Base-by-base conservation (phyloP, 2,888 invertebrate genomes). In the Tuta absoluta region DNA sequence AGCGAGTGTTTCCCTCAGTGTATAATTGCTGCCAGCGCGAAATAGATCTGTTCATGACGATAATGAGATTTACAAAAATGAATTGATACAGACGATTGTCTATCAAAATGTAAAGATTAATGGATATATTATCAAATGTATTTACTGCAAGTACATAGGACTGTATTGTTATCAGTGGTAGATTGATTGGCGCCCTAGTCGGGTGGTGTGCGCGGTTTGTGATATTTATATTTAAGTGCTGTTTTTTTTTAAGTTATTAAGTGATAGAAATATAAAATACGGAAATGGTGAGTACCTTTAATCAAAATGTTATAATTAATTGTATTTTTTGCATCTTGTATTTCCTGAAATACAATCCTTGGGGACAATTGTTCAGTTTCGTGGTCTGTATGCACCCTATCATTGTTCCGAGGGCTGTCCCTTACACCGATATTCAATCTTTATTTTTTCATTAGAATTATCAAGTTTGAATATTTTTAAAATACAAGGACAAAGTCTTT, bases 101-200 rank as follows among this genome's bases (percentile, higher is more conserved):
- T n/a, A 41, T 61, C 61, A 61, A 33, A 61, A 61, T 72, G 68
- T 70, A 71, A 76, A 75, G 86, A 86, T 85, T 86, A 84, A 37
- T 56, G 68, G 78, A 78, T 78, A 81, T 75, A 76, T 81, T 82
- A 85, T 82, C 80, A 74, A 78, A 79, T 71, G 73, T 69, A 72
- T 71, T 72, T 71, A 67, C 71, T 73, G 75, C 72, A 69, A 23
- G 41, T 62, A n/a, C n/a, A n/a, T n/a, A 38, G 62, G 62, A 71
- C 71, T 73, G 67, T 69, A 72, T 68, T 72, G 72, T 76, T 62
- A 73, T 76, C 80, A 79, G 76, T 81, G 71, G 73, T 72, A 73
- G 79, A 82, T 77, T 75, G 75, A 79, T 83, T 80, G 74, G 78
- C 80, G 77, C 75, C 81, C 74, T 72, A 71, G 79, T 78, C 80